Conservation (phyloP, 2,888 invertebrate genomes). For the Agrypnus murinus region DNA sequence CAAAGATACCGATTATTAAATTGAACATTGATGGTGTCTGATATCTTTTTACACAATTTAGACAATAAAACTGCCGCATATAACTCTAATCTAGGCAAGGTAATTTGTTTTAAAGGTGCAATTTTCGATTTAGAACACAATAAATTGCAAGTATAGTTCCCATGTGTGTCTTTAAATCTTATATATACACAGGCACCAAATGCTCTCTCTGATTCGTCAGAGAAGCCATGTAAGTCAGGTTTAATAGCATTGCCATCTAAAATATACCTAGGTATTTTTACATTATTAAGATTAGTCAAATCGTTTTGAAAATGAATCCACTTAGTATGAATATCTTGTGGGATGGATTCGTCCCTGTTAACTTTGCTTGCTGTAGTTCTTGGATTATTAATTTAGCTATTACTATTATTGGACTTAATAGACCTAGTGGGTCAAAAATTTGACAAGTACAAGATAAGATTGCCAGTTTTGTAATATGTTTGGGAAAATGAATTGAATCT, state of each 20-base stretch:
- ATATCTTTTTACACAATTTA: neutral
- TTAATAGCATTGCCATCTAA: neutral
- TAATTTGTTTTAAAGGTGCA: slow-evolving; percentile 34
- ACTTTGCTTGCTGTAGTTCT: slow-evolving; percentile 44
- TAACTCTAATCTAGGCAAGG: neutral
- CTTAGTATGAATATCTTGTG: slow-evolving; percentile 29
- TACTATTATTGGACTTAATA: slow-evolving; percentile 53
- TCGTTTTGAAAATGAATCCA: slow-evolving; percentile 43
- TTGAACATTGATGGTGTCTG: neutral
- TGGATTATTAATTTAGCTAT: slow-evolving; percentile 56
- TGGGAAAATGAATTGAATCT: neutral
- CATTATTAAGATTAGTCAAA: slow-evolving; percentile 40
- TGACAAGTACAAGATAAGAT: slow-evolving; percentile 54
- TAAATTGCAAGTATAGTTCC: neutral
- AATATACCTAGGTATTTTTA: slow-evolving; percentile 45
- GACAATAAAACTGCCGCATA: neutral
- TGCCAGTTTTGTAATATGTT: slow-evolving; percentile 25
- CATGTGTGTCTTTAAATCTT: slow-evolving; percentile 6
- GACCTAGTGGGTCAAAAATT: slow-evolving; percentile 58
- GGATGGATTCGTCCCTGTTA: slow-evolving; percentile 51
- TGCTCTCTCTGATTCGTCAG: slow-evolving; percentile 34
- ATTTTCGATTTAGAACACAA: slow-evolving; percentile 36
- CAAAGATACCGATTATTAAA: neutral
- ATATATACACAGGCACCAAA: slow-evolving; percentile 44
- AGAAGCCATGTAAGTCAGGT: slow-evolving; percentile 27